Percentiles rank a stretch among this genome's conserved stretches.
These are phyloP conservation scores for Drosophila pseudoananassae DNA, from an alignment of 1,140 invertebrate species.

Conservation along the genomic window DNA sequence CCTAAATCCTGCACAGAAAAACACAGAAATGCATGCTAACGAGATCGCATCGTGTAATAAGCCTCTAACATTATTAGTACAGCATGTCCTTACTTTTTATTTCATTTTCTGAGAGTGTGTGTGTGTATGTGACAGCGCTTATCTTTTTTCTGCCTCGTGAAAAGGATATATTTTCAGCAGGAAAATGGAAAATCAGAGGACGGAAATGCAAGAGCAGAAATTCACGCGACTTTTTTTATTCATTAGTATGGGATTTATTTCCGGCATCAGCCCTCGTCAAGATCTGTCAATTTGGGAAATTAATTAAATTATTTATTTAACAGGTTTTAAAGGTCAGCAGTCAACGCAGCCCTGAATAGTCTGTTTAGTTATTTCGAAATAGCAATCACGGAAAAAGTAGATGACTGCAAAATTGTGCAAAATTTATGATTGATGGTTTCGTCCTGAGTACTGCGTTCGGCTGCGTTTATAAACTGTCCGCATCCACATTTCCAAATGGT, in stretches of 20 bases:
- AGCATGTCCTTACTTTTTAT: conserved; percentile 25
- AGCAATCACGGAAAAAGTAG: conserved; percentile 24
- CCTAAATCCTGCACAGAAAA: conserved; percentile 28
- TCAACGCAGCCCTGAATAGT: background rate
- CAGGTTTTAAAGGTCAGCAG: conserved; percentile 29
- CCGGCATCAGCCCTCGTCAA: conserved; percentile 42
- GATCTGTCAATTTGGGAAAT: conserved; percentile 72
- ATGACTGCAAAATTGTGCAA: conserved; percentile 26
- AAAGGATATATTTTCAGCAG: conserved; percentile 7
- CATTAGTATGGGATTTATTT: conserved; percentile 28
- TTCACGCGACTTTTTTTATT: conserved; percentile 24
- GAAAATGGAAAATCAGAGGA: conserved; percentile 11
- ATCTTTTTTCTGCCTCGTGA: conserved; percentile 1
- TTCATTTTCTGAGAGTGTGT: background rate
- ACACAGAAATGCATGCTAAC: conserved; percentile 48
- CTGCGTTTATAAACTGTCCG: conserved; percentile 66
- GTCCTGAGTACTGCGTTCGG: conserved; percentile 20
- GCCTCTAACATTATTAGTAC: conserved; percentile 15
- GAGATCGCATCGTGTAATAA: conserved; percentile 24
- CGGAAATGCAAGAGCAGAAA: conserved; percentile 29
- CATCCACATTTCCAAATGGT: conserved; percentile 36
- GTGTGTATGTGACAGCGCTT: conserved; percentile 4
- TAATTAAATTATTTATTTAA: conserved; percentile 82
- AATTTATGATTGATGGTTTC: conserved; percentile 62
- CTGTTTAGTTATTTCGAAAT: conserved; percentile 48